These are phyloP conservation scores for Tenthredo mesomela DNA, from an alignment of 2,888 invertebrate species.

Conservation along the genomic window DNA sequence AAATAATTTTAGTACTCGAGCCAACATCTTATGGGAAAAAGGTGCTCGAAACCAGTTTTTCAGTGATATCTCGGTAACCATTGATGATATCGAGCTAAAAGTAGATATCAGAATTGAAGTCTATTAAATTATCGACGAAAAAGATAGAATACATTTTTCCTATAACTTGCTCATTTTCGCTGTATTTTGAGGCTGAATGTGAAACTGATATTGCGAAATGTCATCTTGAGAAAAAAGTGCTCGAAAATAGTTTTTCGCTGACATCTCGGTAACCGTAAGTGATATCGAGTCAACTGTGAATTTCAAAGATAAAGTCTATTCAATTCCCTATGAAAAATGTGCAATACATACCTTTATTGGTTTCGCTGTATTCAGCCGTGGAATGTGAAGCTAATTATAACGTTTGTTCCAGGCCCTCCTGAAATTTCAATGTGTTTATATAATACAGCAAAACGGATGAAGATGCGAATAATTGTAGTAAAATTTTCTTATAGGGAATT, in stretches of 20 bases:
- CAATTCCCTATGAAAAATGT: not conserved
- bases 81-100: not conserved
- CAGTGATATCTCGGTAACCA: not conserved
- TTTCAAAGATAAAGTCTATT: not conserved
- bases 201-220: no score
- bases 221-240: no score
- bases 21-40: no score
- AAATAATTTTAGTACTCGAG: not conserved
- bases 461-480: not conserved
- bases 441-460: not conserved
- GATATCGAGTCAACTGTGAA: not conserved
- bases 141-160: not conserved
- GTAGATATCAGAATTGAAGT: not conserved
- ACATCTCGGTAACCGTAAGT: not conserved
- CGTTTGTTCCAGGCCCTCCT: no score
- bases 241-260: not conserved
- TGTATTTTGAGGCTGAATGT: not conserved
- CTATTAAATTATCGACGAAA: not conserved
- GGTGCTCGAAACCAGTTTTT: no score
- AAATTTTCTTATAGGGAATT: not conserved
- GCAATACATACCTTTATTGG: not conserved
- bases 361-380: not conserved
- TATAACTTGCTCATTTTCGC: not conserved
- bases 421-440: not conserved
- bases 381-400: not conserved